These are phyloP conservation scores for Ctenoplectra terminalis DNA, from an alignment of 1,140 invertebrate species.

Conservation along the genomic window DNA sequence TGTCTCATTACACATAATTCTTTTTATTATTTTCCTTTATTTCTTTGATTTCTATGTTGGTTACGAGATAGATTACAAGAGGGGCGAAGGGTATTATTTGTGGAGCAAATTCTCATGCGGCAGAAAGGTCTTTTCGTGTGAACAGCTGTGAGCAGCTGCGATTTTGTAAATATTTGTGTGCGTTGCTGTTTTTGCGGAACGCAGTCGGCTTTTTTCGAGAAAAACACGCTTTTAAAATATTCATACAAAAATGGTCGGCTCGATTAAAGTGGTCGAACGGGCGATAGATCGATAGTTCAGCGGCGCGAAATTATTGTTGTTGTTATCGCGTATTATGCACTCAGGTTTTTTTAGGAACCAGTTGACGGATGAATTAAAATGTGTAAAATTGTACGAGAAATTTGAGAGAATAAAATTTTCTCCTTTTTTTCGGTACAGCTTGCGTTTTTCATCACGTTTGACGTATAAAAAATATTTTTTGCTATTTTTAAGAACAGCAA, in stretches of 20 bases:
- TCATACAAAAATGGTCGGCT: conserved; percentile 14
- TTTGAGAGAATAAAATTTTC: not conserved
- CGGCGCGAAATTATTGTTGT: conserved; percentile 3
- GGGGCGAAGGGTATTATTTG: conserved; percentile 4
- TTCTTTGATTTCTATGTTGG: not conserved
- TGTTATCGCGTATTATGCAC: conserved; percentile 12
- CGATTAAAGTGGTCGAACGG: conserved; percentile 24
- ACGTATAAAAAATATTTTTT: not conserved
- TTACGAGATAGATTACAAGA: not conserved
- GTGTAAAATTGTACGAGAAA: not conserved
- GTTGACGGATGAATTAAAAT: not conserved
- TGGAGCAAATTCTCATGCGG: not conserved
- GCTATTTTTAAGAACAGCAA: not conserved
- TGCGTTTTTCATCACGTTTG: too few relatives aligned
- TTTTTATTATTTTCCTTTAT: not conserved
- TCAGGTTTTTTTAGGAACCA: not conserved
- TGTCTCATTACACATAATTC: not conserved
- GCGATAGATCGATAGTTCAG: conserved; percentile 12
- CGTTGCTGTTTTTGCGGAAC: not conserved
- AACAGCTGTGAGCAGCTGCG: conserved; percentile 15
- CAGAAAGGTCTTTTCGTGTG: conserved; percentile 5
- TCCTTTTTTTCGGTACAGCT: not conserved
- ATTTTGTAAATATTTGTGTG: conserved; percentile 18
- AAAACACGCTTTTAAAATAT: conserved; percentile 21
- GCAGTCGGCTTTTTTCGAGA: not conserved